Evolutionary conservation across 2,113 vertebrate genomes (phyloP).

Genomic region (Psophia crepitans): DNA sequence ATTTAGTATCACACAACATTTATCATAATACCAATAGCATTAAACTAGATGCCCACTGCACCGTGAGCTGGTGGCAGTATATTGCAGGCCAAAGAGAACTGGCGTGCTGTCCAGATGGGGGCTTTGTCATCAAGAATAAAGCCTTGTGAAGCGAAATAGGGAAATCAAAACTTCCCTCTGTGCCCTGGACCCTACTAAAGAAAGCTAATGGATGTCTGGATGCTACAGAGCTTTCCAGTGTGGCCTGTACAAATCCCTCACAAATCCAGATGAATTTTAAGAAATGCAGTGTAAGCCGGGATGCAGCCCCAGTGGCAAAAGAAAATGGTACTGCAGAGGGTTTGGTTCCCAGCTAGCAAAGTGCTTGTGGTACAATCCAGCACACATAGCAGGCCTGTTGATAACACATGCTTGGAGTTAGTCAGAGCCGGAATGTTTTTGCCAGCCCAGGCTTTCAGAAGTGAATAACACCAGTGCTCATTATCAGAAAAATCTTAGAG

Average conservation of each 20-base stretch:
- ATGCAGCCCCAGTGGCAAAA: background rate
- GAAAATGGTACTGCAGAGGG: background rate
- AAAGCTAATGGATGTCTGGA: background rate
- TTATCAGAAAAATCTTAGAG: background rate
- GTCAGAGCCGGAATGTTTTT: background rate
- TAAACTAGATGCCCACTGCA: background rate
- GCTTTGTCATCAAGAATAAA: background rate
- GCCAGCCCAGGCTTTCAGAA: background rate
- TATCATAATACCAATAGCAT: conserved; percentile 15
- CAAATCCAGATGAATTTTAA: background rate
- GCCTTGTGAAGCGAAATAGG: background rate
- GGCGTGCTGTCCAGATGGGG: background rate
- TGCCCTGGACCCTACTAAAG: background rate
- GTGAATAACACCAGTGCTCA: background rate
- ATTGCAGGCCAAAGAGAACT: background rate
- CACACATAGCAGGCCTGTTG: background rate
- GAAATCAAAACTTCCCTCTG: background rate
- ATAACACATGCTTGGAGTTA: background rate
- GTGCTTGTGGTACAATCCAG: background rate
- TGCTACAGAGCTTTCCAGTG: background rate
- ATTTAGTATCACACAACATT: conserved; percentile 36
- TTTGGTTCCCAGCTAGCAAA: background rate
- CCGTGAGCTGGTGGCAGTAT: background rate
- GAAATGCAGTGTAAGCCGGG: background rate
- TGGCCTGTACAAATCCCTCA: background rate